A percentile compares a stretch with the other conserved stretches of the same genome.
phyloP scores from a whole-genome alignment of 2,113 vertebrate genomes.

The Sturnus vulgaris region DNA sequence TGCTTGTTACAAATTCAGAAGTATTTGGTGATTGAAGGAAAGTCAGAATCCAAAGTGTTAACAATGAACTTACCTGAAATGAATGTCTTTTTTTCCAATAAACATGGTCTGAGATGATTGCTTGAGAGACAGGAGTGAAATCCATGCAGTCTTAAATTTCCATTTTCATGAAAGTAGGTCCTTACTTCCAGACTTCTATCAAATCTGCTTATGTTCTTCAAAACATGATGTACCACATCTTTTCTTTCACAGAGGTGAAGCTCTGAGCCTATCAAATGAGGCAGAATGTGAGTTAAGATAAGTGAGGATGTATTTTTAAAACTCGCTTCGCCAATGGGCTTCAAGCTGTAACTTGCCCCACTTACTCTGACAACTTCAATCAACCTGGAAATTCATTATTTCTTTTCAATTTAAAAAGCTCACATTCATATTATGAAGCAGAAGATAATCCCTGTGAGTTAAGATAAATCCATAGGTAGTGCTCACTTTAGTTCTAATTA shows the following conservation, averaged over 20 bases:
- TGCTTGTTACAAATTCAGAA: neutral
- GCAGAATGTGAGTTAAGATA: conserved; percentile 13
- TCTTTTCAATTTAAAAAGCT: conserved; percentile 1
- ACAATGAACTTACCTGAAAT: neutral
- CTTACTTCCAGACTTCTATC: neutral
- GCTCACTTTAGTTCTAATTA: conserved; percentile 29
- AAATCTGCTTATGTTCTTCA: conserved; percentile 33
- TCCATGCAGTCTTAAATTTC: neutral
- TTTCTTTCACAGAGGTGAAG: neutral
- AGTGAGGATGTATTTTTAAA: conserved; percentile 16
- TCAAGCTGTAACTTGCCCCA: neutral
- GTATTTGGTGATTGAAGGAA: neutral
- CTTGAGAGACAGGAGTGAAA: neutral
- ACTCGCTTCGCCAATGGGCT: rapidly evolving
- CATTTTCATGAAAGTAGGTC: conserved; percentile 18
- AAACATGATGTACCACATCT: conserved; percentile 10
- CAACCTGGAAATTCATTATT: conserved; percentile 4
- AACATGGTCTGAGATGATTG: neutral
- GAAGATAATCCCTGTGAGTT: conserved; percentile 17
- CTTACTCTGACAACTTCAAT: conserved; percentile 7
- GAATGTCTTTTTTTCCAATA: neutral
- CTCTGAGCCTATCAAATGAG: neutral
- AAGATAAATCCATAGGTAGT: conserved; percentile 15
- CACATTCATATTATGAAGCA: conserved; percentile 15
- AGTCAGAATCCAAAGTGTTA: neutral